Evolutionary conservation across 2,888 invertebrate species (phyloP), one percentile per base, ranked within the genome.

Genomic region (Drosophila parthenogenetica): DNA sequence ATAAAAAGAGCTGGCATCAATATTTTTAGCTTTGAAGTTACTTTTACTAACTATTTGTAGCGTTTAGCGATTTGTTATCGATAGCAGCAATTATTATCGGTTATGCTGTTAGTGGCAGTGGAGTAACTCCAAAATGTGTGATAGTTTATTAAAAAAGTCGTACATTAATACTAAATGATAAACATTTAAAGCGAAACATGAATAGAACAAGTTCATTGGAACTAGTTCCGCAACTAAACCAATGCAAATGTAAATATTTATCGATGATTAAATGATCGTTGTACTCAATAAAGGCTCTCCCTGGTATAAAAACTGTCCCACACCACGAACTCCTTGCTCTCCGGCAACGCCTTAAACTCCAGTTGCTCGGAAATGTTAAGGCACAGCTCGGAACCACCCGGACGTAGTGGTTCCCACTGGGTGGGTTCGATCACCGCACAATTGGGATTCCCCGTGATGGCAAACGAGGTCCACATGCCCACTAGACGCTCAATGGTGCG

Each of bases 401-500:
- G 75, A 5, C 76, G 58, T 49, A 90, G 48, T 0, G 90, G 75
- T 25, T 87, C 72, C 88, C 91, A 90, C 3, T 72, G 68, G 3
- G 69, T 57, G 0, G 90, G 82, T 7, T 73, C 72, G 5, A 91
- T 90, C 2, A 65, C 70, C n/a, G 68, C 62, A 32, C 89, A 89
- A 61, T 92, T 92, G 25, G 92, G 92, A 81, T 91, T 86, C 2
- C 90, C 88, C 1, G 70, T 87, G 32, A 66, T 55, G 4, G 92
- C 92, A 74, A 92, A 92, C 0, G 86, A 73, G 1, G 89, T 90
- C 89, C 91, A 91, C 82, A 92, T 90, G 54, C 80, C 89, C 16
- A 91, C 68, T 81, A 92, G 76, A 1, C 91, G 86, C 54, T 92
- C 87, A n/a, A 92, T 90, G 29, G 89, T 90, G 5, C 77, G 78